Conservation (phyloP, 2,113 vertebrate species). For the Tonatia bakeri region DNA sequence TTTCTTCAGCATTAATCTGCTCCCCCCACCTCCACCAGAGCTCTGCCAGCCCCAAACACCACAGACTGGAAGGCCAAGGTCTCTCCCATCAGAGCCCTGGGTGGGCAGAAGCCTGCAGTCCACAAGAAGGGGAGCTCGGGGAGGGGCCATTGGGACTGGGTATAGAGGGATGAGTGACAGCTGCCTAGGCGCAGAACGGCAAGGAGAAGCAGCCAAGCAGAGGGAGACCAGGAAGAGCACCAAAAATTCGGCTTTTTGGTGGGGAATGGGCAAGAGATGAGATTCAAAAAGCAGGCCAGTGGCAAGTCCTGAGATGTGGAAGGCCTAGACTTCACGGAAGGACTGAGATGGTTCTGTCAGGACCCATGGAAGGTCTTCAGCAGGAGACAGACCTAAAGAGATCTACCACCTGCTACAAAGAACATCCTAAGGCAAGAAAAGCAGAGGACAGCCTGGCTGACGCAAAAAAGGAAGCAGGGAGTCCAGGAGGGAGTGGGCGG, state of each 20-base stretch:
- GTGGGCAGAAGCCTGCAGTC: not conserved
- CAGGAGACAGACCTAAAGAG: not conserved
- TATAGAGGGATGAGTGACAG: not conserved
- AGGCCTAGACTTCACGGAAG: not conserved
- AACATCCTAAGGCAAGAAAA: not conserved
- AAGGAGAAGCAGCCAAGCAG: not conserved
- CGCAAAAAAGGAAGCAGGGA: not conserved
- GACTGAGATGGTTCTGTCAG: not conserved
- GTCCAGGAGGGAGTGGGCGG: not conserved
- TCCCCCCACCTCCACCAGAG: rapidly evolving
- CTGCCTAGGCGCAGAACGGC: not conserved
- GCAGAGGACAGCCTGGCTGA: not conserved
- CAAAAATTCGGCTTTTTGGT: not conserved
- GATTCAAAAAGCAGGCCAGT: not conserved
- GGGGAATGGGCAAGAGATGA: too few species aligned
- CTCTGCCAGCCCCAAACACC: not conserved
- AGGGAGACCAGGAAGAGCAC: not conserved
- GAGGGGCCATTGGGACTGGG: not conserved
- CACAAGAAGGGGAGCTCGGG: not conserved
- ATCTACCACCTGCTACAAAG: not conserved
- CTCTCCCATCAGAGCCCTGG: not conserved
- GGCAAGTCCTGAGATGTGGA: not conserved
- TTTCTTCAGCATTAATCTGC: not conserved
- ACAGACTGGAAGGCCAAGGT: not conserved
- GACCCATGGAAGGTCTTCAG: not conserved